phyloP scores from a whole-genome alignment of 2,888 invertebrate genomes.

The Lithophane socia region DNA sequence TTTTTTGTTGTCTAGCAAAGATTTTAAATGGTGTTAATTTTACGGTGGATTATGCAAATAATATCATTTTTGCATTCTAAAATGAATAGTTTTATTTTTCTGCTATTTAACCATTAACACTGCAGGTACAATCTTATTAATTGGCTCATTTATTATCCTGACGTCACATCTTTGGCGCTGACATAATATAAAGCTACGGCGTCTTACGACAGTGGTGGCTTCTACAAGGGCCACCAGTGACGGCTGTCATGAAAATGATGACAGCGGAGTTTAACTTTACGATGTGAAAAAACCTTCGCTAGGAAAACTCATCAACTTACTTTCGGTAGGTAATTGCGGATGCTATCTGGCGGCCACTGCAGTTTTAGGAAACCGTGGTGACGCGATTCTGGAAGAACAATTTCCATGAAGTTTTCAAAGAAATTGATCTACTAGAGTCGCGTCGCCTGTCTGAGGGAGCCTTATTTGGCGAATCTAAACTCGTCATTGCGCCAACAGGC shows the following conservation, averaged over 20 bases:
- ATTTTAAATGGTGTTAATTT: slow-evolving; percentile 1
- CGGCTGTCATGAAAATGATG: too few species aligned
- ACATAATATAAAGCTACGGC: too few species aligned
- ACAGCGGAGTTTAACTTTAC: neutral
- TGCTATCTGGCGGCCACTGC: neutral
- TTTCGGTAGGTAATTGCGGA: neutral
- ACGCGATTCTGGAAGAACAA: neutral
- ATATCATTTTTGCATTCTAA: too few species aligned
- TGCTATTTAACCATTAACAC: too few species aligned
- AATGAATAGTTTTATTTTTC: neutral
- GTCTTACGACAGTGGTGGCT: too few species aligned
- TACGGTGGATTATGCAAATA: neutral
- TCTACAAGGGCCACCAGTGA: too few species aligned
- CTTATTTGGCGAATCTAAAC: neutral
- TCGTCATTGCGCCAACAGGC: neutral
- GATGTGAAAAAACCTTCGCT: neutral
- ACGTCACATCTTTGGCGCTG: too few species aligned
- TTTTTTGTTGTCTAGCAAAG: neutral
- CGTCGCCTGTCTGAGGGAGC: neutral
- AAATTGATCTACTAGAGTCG: neutral
- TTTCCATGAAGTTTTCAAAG: neutral
- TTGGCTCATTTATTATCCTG: too few species aligned
- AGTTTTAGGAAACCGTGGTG: neutral
- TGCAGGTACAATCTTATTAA: too few species aligned
- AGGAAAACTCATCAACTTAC: neutral